These are phyloP conservation scores for Hypomesus transpacificus DNA, from an alignment of 2,113 vertebrate genomes.

Conservation along the genomic window DNA sequence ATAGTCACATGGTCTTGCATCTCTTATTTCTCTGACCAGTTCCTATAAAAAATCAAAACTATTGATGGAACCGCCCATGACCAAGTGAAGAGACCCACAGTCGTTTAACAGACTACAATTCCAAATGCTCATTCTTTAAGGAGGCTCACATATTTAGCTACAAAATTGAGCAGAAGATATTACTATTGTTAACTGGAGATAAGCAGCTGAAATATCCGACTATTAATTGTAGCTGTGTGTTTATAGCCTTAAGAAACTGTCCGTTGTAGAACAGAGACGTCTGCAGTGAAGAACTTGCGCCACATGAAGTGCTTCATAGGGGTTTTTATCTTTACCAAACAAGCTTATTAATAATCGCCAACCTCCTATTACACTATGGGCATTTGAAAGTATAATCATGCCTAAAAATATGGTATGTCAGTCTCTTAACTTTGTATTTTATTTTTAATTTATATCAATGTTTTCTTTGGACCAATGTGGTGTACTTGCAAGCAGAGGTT, in stretches of 20 bases:
- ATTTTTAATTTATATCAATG: constrained; percentile 22
- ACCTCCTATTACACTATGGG: constrained; percentile 8
- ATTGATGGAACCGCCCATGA: no score
- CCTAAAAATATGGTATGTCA: constrained; percentile 1
- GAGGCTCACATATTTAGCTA: background rate
- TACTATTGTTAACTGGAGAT: background rate
- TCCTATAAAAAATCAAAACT: no score
- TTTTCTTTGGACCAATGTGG: constrained; percentile 26
- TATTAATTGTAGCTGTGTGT: constrained; percentile 19
- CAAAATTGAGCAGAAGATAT: background rate
- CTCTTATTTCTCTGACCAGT: no score
- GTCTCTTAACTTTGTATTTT: background rate
- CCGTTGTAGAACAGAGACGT: constrained; percentile 48
- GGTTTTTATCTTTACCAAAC: constrained; percentile 18
- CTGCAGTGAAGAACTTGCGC: constrained; percentile 34
- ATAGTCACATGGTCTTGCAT: no score
- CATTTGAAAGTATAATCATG: constrained; percentile 7
- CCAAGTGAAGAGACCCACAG: no score
- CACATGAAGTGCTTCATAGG: constrained; percentile 25
- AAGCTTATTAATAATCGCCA: constrained; percentile 16
- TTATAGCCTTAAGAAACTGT: constrained; percentile 45
- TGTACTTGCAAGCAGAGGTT: background rate
- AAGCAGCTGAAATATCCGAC: constrained; percentile 19
- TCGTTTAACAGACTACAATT: no score
- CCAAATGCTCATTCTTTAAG: background rate